Base-by-base conservation (phyloP, 2,888 invertebrate genomes). In the Meliscaeva auricollis region DNA sequence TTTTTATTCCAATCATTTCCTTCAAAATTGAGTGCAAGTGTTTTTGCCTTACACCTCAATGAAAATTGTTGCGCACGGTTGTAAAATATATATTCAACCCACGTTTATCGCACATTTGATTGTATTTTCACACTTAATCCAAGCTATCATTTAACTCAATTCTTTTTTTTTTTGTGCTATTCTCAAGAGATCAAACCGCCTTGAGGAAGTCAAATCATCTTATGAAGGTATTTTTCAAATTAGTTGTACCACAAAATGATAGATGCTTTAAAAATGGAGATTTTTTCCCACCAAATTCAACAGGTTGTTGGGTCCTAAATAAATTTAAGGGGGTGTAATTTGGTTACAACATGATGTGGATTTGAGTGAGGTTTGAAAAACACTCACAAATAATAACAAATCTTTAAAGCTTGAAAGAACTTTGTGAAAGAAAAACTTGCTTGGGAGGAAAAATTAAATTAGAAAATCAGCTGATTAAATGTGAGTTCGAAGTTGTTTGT, bases 101-200 rank as follows among this genome's bases (percentile, higher is more conserved):
- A 84, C 84, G 84, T 80, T 80, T 84, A 72, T 60, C 26, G 74
- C 46, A 66, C 75, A 84, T 84, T 84, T 76, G 84, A 84, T 84
- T 84, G 80, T 76, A 54, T 84, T 80, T 72, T 48, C 64, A 32
- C 30, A 75, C 54, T 62, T 80, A 68, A 76, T 79, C 84, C 72
- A 4, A 41, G 54, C 60, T 60, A 50, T 73, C 56, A 76, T 78
- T 83, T 74, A 69, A 74, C 54, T 83, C 52, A 20, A 13, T 64
- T 41, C 22, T 54, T 64, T 66, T 38, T 68, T n/a, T n/a, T n/a
- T n/a, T n/a, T n/a, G n/a, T 50, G 66, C 46, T 32, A 35, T 50
- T 66, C 35, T 26, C 32, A 56, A 75, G 46, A 44, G 60, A 26
- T 3, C 26, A 41, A n/a, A 44, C 4, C 20, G 46, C 17, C 74